phyloP scores from a whole-genome alignment of 2,888 invertebrate genomes.

The Pilophorus perplexus region DNA sequence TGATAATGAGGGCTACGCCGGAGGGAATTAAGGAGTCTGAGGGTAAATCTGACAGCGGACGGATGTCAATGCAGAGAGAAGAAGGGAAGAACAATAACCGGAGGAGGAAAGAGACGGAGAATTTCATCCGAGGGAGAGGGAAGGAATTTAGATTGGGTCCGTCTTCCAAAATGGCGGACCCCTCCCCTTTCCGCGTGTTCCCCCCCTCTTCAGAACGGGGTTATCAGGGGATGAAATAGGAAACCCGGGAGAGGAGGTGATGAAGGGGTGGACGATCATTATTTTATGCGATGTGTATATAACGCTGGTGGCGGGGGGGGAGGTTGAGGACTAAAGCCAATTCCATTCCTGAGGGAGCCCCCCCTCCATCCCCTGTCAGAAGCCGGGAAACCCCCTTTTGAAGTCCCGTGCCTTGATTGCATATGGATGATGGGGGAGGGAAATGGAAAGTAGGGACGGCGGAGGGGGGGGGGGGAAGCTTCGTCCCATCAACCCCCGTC shows the following conservation, averaged over 20 bases:
- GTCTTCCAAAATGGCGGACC: conserved; percentile 40
- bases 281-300: conserved; percentile 49
- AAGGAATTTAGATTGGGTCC: conserved; percentile 44
- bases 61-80: conserved; percentile 27
- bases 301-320: conserved; percentile 38
- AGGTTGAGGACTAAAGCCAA: conserved; percentile 35
- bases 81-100: conserved; percentile 31
- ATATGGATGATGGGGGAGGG: conserved; percentile 45
- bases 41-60: conserved; percentile 37
- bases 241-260: background rate
- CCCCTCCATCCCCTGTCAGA: too few species aligned
- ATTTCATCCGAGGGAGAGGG: conserved; percentile 5
- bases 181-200: background rate
- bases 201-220: background rate
- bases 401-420: conserved; percentile 45
- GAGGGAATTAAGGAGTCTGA: conserved; percentile 35
- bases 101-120: conserved; percentile 17
- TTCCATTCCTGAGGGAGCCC: conserved; percentile 43
- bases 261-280: conserved; percentile 45
- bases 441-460: too few species aligned
- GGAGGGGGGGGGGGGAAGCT: conserved; percentile 35
- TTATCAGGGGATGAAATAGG: conserved; percentile 11
- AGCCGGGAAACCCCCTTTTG: conserved; percentile 46
- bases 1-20: conserved; percentile 40
- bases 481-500: conserved; percentile 13